Conservation (phyloP, 2,888 invertebrate species). For the Chrysodeixis includens region DNA sequence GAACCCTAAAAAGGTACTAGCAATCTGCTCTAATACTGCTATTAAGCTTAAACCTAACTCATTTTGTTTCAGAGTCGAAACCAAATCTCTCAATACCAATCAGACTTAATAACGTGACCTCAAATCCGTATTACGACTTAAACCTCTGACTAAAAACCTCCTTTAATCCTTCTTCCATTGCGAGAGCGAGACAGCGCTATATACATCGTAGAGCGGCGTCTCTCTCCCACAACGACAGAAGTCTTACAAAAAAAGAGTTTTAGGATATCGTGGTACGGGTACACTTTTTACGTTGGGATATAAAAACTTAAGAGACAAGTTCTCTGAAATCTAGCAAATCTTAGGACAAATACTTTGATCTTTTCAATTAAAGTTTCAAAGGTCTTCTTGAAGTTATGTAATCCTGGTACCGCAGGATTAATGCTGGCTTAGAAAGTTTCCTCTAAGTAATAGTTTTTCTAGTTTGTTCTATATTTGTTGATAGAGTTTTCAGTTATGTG, state of each 20-base stretch:
- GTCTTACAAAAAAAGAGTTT: too few species aligned
- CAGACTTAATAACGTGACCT: slow-evolving; percentile 23
- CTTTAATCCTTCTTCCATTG: too few species aligned
- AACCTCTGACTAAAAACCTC: too few species aligned
- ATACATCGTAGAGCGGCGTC: too few species aligned
- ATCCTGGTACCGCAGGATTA: slow-evolving; percentile 40
- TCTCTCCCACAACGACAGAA: too few species aligned
- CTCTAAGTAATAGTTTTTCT: neutral
- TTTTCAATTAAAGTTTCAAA: slow-evolving; percentile 50
- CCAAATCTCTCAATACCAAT: slow-evolving; percentile 18
- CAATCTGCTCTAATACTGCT: too few species aligned
- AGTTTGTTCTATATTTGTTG: neutral
- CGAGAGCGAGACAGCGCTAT: too few species aligned
- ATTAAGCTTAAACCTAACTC: too few species aligned
- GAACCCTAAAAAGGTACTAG: too few species aligned
- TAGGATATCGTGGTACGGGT: too few species aligned
- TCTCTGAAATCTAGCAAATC: slow-evolving; percentile 10
- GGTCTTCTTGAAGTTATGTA: slow-evolving; percentile 26
- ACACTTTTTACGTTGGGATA: slow-evolving; percentile 22
- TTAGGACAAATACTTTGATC: slow-evolving; percentile 38
- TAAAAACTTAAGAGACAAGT: slow-evolving; percentile 19
- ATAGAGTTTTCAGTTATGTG: too few species aligned
- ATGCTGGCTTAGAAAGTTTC: slow-evolving; percentile 7
- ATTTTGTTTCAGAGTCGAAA: neutral
- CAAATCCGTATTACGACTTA: slow-evolving; percentile 16